Evolutionary conservation across 2,113 vertebrate genomes (phyloP).

Genomic region (Capreolus pygargus): DNA sequence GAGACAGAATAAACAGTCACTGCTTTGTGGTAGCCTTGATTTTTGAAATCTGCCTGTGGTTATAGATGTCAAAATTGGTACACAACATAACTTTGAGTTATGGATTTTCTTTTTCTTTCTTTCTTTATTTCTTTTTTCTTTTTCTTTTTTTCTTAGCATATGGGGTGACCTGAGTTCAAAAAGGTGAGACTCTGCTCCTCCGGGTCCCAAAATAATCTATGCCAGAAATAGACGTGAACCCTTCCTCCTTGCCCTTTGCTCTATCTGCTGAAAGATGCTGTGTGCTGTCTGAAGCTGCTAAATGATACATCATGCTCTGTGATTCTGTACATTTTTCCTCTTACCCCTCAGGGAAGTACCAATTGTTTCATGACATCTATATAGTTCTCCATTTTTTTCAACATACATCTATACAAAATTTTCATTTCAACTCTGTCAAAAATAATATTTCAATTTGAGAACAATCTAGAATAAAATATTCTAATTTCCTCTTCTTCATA

Average conservation of each 20-base stretch:
- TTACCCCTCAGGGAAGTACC: neutral
- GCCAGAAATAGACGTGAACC: neutral
- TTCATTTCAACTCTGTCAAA: slow-evolving; percentile 19
- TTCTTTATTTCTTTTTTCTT: too few relatives aligned
- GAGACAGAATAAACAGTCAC: neutral
- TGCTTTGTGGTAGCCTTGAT: neutral
- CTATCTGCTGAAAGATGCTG: neutral
- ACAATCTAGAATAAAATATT: neutral
- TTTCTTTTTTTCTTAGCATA: neutral
- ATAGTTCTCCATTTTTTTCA: neutral
- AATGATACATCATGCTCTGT: neutral
- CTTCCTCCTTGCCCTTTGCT: neutral
- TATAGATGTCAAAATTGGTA: slow-evolving; percentile 12
- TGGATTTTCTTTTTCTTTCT: neutral
- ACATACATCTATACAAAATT: neutral
- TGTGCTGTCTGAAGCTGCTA: neutral
- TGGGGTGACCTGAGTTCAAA: neutral
- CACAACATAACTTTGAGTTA: neutral
- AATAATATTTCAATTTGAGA: neutral
- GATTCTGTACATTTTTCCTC: neutral
- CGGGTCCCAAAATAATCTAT: neutral
- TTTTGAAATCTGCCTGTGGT: neutral
- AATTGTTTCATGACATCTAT: neutral
- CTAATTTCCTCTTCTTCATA: neutral
- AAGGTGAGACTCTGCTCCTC: neutral